Percentiles rank a stretch among this genome's conserved stretches.
Conservation (phyloP, 2,797 vertebrate genomes). For the Parauchenoglanis punctatus region DNA sequence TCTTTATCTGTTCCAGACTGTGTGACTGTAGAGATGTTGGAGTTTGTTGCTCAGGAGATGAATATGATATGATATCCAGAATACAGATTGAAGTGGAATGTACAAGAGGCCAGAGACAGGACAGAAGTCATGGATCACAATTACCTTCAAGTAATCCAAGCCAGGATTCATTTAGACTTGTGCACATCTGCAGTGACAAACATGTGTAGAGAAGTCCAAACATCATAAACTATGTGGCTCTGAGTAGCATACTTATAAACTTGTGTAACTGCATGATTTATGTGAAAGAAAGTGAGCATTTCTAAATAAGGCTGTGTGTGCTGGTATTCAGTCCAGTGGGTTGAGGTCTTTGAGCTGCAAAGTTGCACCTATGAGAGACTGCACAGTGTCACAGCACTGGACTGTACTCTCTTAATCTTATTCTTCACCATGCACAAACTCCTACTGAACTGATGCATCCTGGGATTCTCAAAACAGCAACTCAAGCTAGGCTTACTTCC, state of each 20-base stretch:
- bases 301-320: slow-evolving; percentile 44
- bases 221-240: slow-evolving; percentile 28
- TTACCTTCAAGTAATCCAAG: neutral
- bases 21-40: neutral
- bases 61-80: slow-evolving; percentile 4
- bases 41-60: slow-evolving; percentile 8
- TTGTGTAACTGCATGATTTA: slow-evolving; percentile 24
- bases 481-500: neutral
- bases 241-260: neutral
- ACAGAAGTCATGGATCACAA: slow-evolving; percentile 9
- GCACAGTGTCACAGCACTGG: slow-evolving; percentile 17
- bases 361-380: slow-evolving; percentile 28
- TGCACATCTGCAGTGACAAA: neutral
- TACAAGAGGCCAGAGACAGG: neutral
- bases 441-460: neutral
- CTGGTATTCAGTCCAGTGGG: neutral
- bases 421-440: neutral
- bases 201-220: slow-evolving; percentile 20
- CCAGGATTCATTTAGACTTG: slow-evolving; percentile 13
- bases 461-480: neutral
- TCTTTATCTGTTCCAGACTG: slow-evolving; percentile 3
- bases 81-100: slow-evolving; percentile 10
- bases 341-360: slow-evolving; percentile 15
- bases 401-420: slow-evolving; percentile 12
- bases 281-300: neutral